phyloP scores from a whole-genome alignment of 2,113 vertebrate genomes.

The Saccopteryx leptura region DNA sequence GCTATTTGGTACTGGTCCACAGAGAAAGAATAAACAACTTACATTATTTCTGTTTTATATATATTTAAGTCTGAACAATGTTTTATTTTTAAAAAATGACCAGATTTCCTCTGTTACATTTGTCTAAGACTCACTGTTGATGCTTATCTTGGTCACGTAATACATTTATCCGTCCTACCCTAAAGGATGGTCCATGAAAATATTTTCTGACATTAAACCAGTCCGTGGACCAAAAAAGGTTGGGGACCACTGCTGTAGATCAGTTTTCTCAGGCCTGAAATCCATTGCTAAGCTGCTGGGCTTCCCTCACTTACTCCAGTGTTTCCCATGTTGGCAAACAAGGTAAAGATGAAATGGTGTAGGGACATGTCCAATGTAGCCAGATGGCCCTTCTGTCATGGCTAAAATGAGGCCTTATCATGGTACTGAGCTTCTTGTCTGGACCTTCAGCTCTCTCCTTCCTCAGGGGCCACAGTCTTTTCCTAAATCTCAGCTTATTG shows the following conservation, averaged over 20 bases:
- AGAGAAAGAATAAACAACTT: too few species aligned
- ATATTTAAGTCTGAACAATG: too few species aligned
- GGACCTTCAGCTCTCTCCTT: not conserved
- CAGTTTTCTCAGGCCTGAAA: not conserved
- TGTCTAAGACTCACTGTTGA: too few species aligned
- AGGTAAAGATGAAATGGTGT: not conserved
- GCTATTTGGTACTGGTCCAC: too few species aligned
- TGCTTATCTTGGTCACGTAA: too few species aligned
- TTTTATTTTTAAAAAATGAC: too few species aligned
- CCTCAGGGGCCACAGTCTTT: not conserved
- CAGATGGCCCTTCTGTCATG: not conserved
- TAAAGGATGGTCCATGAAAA: too few species aligned
- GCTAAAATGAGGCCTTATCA: not conserved
- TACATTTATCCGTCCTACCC: too few species aligned
- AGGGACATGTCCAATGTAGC: not conserved
- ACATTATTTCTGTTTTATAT: too few species aligned
- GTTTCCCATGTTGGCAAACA: not conserved
- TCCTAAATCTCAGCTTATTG: not conserved
- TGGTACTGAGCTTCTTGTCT: not conserved
- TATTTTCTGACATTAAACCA: too few species aligned
- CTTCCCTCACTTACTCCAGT: not conserved
- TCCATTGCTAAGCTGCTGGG: not conserved
- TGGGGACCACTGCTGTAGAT: not conserved
- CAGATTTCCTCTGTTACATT: too few species aligned
- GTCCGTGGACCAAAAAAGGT: too few species aligned